Percentiles rank a stretch among this genome's conserved stretches.
Evolutionary conservation across 1,140 invertebrate species (phyloP).

Genomic region (Drosophila sp.): DNA sequence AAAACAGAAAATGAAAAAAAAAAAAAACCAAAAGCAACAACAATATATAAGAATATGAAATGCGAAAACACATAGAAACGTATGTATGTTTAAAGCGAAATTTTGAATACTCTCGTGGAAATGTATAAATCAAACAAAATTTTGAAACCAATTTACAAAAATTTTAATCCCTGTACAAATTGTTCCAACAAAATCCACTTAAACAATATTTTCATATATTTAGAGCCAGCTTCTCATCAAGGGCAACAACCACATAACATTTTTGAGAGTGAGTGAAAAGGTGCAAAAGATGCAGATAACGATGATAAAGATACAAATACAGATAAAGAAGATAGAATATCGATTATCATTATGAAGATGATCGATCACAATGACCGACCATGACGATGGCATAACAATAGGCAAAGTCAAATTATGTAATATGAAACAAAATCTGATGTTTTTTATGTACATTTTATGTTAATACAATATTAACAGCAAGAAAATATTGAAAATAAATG

Average conservation of each 20-base stretch:
- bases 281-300: slow-evolving; percentile 21
- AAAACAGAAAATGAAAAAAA: slow-evolving; percentile 18
- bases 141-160: slow-evolving; percentile 34
- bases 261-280: slow-evolving; percentile 42
- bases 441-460: slow-evolving; percentile 52
- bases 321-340: neutral
- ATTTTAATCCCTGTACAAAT: slow-evolving; percentile 72
- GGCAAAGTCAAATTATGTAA: slow-evolving; percentile 76
- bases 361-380: neutral
- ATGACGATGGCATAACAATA: slow-evolving; percentile 25
- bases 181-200: slow-evolving; percentile 18
- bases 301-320: neutral
- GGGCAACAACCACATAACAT: slow-evolving; percentile 23
- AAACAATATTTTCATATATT: slow-evolving; percentile 48
- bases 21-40: slow-evolving; percentile 21
- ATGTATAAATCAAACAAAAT: slow-evolving; percentile 46
- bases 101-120: slow-evolving; percentile 42
- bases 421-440: slow-evolving; percentile 10
- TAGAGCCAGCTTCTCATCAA: slow-evolving; percentile 51
- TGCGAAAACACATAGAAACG: slow-evolving; percentile 19
- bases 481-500: slow-evolving; percentile 8
- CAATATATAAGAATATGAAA: slow-evolving; percentile 48
- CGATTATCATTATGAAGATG: neutral
- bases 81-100: slow-evolving; percentile 59
- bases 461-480: slow-evolving; percentile 13